Conservation (phyloP, 2,113 vertebrate species). For the Silurus meridionalis region DNA sequence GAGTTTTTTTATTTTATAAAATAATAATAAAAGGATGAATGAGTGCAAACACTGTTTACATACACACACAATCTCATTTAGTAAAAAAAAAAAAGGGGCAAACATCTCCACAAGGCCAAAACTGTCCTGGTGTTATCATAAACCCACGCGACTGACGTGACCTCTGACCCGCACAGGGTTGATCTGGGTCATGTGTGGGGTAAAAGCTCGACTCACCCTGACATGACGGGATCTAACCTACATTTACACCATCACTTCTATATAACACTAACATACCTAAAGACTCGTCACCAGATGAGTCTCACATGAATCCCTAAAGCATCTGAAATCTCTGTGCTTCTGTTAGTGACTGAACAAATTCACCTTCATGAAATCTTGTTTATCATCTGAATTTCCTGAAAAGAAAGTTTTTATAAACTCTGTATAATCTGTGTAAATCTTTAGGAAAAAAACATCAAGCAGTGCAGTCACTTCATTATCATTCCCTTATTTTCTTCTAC, state of each 20-base stretch:
- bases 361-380: too few species aligned
- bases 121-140: not conserved
- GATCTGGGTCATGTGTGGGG: not conserved
- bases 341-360: too few species aligned
- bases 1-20: not conserved
- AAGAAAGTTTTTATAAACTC: too few species aligned
- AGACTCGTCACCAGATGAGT: not conserved
- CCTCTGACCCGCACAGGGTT: slow-evolving; percentile 10
- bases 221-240: not conserved
- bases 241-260: not conserved
- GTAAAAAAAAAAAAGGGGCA: not conserved
- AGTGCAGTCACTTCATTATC: too few species aligned
- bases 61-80: not conserved
- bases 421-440: too few species aligned
- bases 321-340: too few species aligned
- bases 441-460: too few species aligned
- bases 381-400: too few species aligned
- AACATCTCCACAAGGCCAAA: not conserved
- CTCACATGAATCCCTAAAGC: too few species aligned
- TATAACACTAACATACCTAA: not conserved
- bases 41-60: not conserved
- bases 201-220: not conserved
- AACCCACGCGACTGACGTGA: not conserved
- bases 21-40: not conserved
- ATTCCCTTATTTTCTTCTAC: too few species aligned